Evolutionary conservation across 2,888 invertebrate species (phyloP), one percentile per base, ranked within the genome.

Genomic region (Smittia aterrima): DNA sequence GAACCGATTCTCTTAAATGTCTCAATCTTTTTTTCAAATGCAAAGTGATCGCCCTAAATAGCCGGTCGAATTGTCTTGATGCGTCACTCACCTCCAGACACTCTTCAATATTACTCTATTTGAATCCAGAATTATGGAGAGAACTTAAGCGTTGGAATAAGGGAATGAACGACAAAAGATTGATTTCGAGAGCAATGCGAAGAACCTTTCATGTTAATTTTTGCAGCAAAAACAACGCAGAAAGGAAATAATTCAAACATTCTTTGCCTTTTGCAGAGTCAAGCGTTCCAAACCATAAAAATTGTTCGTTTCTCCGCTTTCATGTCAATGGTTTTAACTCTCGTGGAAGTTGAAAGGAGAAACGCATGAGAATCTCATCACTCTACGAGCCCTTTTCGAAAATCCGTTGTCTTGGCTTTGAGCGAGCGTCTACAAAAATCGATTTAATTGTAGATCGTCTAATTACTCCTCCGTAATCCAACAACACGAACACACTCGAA

Each of bases 11-110:
- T 16, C 67, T 67, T 9, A 16, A 70, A 70, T 70, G 27, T 72
- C 58, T 72, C 72, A 72, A 72, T 72, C n/a, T 64, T 64, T 20
- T 4, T 13, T 18, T 58, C n/a, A 58, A 22, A 58, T 58, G 47
- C 11, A 47, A 16, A 47, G 16, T 3, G 47, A 47, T n/a, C 16
- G 38, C 38, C 38, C 38, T 7, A 38, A 38, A 47, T 13, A 47
- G 47, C 16, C 47, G 7, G 11, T 16, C 11, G 18, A 58, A 58
- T 58, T 58, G 58, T 58, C 58, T 22, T 47, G 6, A 24, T 58
- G 3, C 58, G 24, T 11, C 58, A 7, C n/a, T 47, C 11, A 6
- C 38, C 6, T 38, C 6, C 6, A 9, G 32, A 32, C 3, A 32
- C 3, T 32, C 9, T 3, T 32, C 32, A 32, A 32, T 32, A 32